Evolutionary conservation across 1,140 invertebrate genomes (phyloP).

Genomic region (Trichogramma pretiosum): DNA sequence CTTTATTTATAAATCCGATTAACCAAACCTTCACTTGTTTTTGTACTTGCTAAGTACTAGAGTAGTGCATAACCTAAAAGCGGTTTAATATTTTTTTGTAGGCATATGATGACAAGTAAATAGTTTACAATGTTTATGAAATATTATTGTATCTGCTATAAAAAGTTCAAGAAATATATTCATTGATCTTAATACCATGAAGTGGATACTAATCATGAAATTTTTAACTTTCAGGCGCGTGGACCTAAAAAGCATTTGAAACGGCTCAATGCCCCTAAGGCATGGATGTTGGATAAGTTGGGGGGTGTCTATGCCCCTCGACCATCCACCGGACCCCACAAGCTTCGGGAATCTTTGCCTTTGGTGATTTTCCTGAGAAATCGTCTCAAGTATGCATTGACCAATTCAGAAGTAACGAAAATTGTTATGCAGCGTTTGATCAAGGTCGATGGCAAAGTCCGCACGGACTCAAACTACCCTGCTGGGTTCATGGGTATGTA

Average conservation of each 20-base stretch:
- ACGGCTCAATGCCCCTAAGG: conserved; percentile 95
- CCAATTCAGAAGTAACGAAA: conserved; percentile 91
- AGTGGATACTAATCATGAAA: no score
- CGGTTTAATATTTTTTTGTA: no score
- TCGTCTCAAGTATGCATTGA: conserved; percentile 95
- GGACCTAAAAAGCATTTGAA: conserved; percentile 99
- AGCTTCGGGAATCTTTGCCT: conserved; percentile 92
- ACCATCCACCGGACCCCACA: conserved; percentile 95
- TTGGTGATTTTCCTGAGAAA: conserved; percentile 95
- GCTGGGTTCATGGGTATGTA: conserved; percentile 89
- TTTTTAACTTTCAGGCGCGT: conserved; percentile 64
- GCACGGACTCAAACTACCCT: conserved; percentile 94
- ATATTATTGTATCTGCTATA: no score
- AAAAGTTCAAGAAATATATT: no score
- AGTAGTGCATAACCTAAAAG: no score
- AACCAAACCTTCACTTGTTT: no score
- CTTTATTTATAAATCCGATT: no score
- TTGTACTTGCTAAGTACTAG: no score
- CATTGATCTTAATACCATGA: no score
- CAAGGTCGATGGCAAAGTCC: conserved; percentile 96
- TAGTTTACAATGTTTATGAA: no score
- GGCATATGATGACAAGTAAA: no score
- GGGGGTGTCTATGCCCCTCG: conserved; percentile 95
- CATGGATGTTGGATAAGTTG: conserved; percentile 99
- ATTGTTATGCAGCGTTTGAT: conserved; percentile 98